These are phyloP conservation scores for Glaucidium brasilianum DNA, from an alignment of 2,113 vertebrate species.

Conservation along the genomic window DNA sequence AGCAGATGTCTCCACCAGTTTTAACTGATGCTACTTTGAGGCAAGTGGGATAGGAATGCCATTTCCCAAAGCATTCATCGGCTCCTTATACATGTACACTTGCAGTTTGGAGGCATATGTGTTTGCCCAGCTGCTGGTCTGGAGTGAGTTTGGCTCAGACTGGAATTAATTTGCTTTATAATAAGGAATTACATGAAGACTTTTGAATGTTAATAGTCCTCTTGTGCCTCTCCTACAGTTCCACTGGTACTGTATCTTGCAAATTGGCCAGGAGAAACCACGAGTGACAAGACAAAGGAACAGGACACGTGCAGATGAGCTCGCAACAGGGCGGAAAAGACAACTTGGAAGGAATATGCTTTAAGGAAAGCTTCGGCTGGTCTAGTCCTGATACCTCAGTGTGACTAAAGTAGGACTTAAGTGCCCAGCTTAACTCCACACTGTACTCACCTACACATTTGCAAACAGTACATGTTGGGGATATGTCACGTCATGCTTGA, in stretches of 20 bases:
- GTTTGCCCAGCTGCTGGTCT: background rate
- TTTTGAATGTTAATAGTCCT: background rate
- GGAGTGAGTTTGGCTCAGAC: background rate
- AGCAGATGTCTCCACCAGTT: background rate
- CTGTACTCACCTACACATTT: background rate
- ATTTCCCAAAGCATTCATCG: background rate
- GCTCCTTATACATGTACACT: rapidly evolving
- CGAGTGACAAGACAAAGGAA: background rate
- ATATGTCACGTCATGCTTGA: background rate
- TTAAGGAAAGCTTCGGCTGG: background rate
- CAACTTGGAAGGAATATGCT: background rate
- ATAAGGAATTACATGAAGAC: background rate
- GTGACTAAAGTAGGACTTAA: background rate
- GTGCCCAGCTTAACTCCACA: background rate
- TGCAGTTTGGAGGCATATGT: background rate
- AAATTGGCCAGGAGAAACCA: background rate
- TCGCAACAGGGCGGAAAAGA: background rate
- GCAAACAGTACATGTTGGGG: background rate
- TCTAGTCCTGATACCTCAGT: background rate
- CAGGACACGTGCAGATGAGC: background rate
- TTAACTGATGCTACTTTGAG: background rate
- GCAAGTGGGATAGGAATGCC: background rate
- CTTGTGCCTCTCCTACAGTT: background rate
- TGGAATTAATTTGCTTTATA: conserved; percentile 18
- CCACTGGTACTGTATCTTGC: background rate